These are phyloP conservation scores for Helicoverpa assulta DNA, from an alignment of 2,888 invertebrate species.

Conservation along the genomic window DNA sequence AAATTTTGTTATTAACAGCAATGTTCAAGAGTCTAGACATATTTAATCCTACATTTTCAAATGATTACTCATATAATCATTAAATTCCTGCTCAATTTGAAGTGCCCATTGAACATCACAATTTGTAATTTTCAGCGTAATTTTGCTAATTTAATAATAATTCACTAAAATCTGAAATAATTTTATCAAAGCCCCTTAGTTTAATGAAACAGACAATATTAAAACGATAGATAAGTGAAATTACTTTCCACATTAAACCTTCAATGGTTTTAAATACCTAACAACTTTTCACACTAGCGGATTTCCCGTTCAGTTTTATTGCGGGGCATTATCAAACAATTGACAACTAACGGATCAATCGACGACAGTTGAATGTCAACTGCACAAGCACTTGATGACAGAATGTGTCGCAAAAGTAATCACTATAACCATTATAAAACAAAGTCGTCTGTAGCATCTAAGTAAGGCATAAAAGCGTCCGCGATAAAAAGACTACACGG, in stretches of 20 bases:
- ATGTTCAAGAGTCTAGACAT: neutral
- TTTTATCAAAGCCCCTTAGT: neutral
- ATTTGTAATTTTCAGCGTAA: neutral
- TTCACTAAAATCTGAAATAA: neutral
- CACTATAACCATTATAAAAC: no score
- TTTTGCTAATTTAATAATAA: conserved; percentile 17
- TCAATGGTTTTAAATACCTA: no score
- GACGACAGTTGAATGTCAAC: no score
- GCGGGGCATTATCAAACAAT: no score
- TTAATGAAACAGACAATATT: neutral
- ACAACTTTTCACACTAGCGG: no score
- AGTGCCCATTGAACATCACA: neutral
- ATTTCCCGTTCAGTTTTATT: no score
- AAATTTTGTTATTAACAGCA: neutral
- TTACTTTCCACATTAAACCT: neutral
- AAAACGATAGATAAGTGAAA: neutral
- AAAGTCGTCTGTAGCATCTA: no score
- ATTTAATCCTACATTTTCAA: neutral
- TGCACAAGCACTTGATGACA: no score
- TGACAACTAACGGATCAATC: no score
- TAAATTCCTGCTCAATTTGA: conserved; percentile 9
- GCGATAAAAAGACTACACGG: no score
- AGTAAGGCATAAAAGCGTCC: no score
- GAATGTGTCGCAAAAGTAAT: no score
- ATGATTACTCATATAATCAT: neutral